Base-by-base conservation (phyloP, 2,888 invertebrate genomes). In the Trissolcus japonicus region DNA sequence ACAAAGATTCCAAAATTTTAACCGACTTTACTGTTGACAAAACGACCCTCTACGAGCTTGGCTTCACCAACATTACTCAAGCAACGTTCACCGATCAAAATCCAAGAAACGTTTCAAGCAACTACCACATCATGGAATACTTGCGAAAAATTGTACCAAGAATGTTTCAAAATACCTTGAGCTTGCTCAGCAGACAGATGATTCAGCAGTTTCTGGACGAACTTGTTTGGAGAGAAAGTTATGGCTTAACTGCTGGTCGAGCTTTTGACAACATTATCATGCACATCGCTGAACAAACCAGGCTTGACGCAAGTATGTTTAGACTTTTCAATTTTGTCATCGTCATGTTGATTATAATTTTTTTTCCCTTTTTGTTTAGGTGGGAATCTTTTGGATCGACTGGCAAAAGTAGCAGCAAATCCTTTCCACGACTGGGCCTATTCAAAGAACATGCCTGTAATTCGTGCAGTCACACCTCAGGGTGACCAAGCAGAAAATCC, bases 131-230 rank as follows among this genome's bases (percentile, higher is more conserved):
- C 6, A 96, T 97, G 96, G 95, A 96, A 84, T 97, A 96, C 86
- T 89, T 97, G 79, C 90, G 96, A 35, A 92, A 94, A 78, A 95
- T 96, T 63, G 95, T 96, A 2, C 96, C 97, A 0, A 92, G 96
- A 83, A 96, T 96, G 96, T 97, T 96, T 90, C 94, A 96, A 90
- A 96, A 95, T 81, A 96, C 96, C 0, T 89, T 96, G 6, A 95
- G 95, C 9, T 87, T 96, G 79, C 90, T 97, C 0, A 95, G 95
- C 1, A 91, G 95, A 55, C 95, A 94, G 89, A 95, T 96, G 86
- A 96, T 97, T 83, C 97, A 97, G 88, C 96, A 96, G 88, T 96
- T 96, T 88, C 90, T 97, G 79, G 96, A 97, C 86, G 97, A 97
- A 85, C 89, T 97, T 16, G 94, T 96, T 11, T 97, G 97, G 96